These are phyloP conservation scores for Acrossocheilus fasciatus DNA, from an alignment of 2,797 vertebrate species.

Conservation along the genomic window DNA sequence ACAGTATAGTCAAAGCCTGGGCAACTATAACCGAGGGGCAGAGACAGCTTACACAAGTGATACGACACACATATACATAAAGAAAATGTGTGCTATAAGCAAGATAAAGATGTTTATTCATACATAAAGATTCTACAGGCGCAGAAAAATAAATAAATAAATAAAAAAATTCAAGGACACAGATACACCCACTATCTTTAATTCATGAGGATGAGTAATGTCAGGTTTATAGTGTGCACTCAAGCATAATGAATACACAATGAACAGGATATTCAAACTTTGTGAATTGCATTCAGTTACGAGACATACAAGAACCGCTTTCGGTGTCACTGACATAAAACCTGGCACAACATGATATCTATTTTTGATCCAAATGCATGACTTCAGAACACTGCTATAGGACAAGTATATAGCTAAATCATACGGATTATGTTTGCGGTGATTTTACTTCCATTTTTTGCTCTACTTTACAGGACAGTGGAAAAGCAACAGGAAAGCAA, in stretches of 20 bases:
- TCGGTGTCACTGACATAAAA: not conserved
- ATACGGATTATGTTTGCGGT: not conserved
- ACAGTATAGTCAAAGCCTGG: constrained; percentile 55
- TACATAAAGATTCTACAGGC: not conserved
- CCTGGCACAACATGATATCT: not conserved
- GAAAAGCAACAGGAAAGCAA: not conserved
- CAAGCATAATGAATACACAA: constrained; percentile 20
- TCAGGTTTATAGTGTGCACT: constrained; percentile 28
- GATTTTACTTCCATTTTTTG: not conserved
- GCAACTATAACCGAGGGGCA: constrained; percentile 50
- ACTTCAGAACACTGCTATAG: not conserved
- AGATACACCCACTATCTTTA: constrained; percentile 11
- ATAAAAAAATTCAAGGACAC: not conserved
- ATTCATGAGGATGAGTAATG: constrained; percentile 5
- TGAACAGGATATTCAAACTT: constrained; percentile 18
- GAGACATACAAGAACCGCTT: not conserved
- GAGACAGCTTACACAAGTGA: constrained; percentile 25
- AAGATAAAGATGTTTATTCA: constrained; percentile 12
- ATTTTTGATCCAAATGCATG: not conserved
- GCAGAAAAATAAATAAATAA: not conserved
- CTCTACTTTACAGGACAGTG: not conserved
- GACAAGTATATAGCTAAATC: not conserved
- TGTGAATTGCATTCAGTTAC: not conserved
- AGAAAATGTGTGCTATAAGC: not conserved
- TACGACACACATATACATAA: constrained; percentile 15